Evolutionary conservation across 1,140 invertebrate species (phyloP), one percentile per base, ranked within the genome.

Genomic region (Mya arenaria): DNA sequence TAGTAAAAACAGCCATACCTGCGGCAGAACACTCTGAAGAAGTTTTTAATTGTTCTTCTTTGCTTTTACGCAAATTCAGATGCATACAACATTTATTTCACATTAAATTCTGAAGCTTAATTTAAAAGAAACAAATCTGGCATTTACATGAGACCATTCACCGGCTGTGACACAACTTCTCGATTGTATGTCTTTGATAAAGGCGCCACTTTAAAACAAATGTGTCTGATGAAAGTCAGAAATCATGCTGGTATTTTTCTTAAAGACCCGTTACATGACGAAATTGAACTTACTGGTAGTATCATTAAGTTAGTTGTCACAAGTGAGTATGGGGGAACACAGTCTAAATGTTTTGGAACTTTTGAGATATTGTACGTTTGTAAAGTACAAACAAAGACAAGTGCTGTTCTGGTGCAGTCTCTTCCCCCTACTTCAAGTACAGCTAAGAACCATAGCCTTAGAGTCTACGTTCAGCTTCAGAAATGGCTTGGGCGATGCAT

Each of bases 141-240:
- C n/a, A n/a, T n/a, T n/a, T n/a, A n/a, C n/a, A n/a, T n/a, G n/a
- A n/a, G n/a, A n/a, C n/a, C 83, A 15, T 58, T 84, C 8, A 84
- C 77, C 10, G 83, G 83, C 30, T 84, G 83, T 69, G 82, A 84
- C 30, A 81, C 77, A 13, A 81, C 83, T 6, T 80, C 71, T 37
- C 15, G 83, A 39, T 4, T 84, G 28, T n/a, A n/a, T n/a, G n/a
- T n/a, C n/a, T n/a, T n/a, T n/a, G n/a, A n/a, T n/a, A n/a, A n/a
- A n/a, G n/a, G n/a, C n/a, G n/a, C n/a, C n/a, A n/a, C n/a, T n/a
- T n/a, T n/a, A n/a, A n/a, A n/a, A n/a, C n/a, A n/a, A n/a, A n/a
- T n/a, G n/a, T n/a, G n/a, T n/a, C n/a, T n/a, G n/a, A n/a, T n/a
- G n/a, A n/a, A n/a, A n/a, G n/a, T n/a, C n/a, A n/a, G n/a, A n/a